Conservation (phyloP, 2,797 vertebrate genomes). For the Fringilla coelebs region DNA sequence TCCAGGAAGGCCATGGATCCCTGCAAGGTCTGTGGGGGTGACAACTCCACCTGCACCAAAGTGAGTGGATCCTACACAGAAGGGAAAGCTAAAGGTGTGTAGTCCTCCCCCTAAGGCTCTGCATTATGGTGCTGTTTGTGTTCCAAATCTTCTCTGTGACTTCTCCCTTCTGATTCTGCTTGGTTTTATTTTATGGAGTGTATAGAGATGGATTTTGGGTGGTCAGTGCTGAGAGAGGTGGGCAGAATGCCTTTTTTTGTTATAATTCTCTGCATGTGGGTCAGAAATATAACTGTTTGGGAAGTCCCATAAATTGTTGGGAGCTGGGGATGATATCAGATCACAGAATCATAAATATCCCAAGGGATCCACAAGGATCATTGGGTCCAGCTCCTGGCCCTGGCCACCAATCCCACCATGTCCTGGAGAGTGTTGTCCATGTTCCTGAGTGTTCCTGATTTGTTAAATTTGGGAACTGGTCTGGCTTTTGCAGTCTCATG, state of each 20-base stretch:
- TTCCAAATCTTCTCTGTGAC: neutral
- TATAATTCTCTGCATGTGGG: neutral
- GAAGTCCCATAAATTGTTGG: neutral
- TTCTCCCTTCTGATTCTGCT: neutral
- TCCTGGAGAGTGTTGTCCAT: neutral
- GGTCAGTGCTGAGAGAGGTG: neutral
- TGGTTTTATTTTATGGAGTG: neutral
- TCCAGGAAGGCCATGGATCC: slow-evolving; percentile 81
- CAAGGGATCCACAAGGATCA: neutral
- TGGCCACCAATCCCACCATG: neutral
- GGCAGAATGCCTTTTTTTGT: neutral
- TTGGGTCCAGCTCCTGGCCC: neutral
- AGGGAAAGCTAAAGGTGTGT: slow-evolving; percentile 83
- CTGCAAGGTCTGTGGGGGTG: slow-evolving; percentile 88
- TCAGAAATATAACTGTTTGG: neutral
- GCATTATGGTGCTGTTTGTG: neutral
- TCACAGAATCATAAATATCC: neutral
- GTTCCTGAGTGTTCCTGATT: neutral
- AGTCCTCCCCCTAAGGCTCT: neutral
- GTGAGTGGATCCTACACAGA: slow-evolving; percentile 79
- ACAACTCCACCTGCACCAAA: slow-evolving; percentile 81
- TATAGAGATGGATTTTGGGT: neutral
- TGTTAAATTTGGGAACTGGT: neutral
- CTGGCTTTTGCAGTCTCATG: neutral
- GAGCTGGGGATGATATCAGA: neutral